Conservation (phyloP, 1,140 invertebrate species). For the Drosophila takahashii region DNA sequence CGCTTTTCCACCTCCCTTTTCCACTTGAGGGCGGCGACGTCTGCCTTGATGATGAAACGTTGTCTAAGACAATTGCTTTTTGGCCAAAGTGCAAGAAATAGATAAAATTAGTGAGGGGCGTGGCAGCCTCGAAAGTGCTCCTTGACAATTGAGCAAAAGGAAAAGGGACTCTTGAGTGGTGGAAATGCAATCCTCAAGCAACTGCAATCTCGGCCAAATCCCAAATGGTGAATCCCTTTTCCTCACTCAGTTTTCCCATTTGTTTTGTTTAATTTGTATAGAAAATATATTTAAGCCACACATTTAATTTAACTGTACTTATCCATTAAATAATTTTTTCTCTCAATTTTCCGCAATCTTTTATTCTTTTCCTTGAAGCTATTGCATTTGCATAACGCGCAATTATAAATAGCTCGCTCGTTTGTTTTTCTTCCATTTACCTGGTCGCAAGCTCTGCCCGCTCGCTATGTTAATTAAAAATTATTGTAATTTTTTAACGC, state of each 20-base stretch:
- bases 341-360: slow-evolving; percentile 17
- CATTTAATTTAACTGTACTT: slow-evolving; percentile 67
- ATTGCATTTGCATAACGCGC: slow-evolving; percentile 71
- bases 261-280: slow-evolving; percentile 30
- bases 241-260: slow-evolving; percentile 7
- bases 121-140: slow-evolving; percentile 40
- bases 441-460: slow-evolving; percentile 27
- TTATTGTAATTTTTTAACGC: slow-evolving; percentile 76
- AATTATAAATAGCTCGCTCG: slow-evolving; percentile 60
- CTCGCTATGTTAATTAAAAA: slow-evolving; percentile 76
- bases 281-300: slow-evolving; percentile 40
- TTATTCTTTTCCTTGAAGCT: not conserved
- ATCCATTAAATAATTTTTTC: slow-evolving; percentile 7
- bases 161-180: slow-evolving; percentile 43
- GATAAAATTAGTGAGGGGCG: slow-evolving; percentile 79
- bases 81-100: slow-evolving; percentile 81
- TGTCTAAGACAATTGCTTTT: slow-evolving; percentile 82
- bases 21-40: slow-evolving; percentile 52
- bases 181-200: slow-evolving; percentile 49
- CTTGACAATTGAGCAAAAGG: slow-evolving; percentile 39
- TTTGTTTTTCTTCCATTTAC: slow-evolving; percentile 38
- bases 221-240: slow-evolving; percentile 17
- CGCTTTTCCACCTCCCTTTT: not conserved
- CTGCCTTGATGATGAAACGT: slow-evolving; percentile 73
- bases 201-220: slow-evolving; percentile 50